Conservation (phyloP, 2,113 vertebrate species). For the Pluvianellus socialis region DNA sequence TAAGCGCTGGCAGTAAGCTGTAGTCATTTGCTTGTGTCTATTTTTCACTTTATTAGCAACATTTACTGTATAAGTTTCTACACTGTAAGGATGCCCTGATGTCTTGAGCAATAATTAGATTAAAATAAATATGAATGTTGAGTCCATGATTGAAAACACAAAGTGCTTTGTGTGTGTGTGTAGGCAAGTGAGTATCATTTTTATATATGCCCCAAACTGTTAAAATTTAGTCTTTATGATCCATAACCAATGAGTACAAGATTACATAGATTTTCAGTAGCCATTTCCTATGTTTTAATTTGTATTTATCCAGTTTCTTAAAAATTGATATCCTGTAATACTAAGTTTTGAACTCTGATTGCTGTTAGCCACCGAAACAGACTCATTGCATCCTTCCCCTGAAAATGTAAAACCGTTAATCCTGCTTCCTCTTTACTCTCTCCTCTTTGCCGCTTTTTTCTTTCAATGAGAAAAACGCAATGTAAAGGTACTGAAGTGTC, state of each 20-base stretch:
- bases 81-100: not conserved
- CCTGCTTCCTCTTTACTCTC: not conserved
- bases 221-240: not conserved
- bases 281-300: not conserved
- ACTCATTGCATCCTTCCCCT: not conserved
- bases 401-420: not conserved
- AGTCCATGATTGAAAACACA: not conserved
- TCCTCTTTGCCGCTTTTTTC: not conserved
- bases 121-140: not conserved
- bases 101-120: not conserved
- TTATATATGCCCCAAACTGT: not conserved
- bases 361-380: not conserved
- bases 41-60: not conserved
- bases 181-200: not conserved
- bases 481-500: not conserved
- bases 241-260: not conserved
- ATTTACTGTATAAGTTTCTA: not conserved
- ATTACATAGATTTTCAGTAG: not conserved
- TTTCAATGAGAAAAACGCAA: not conserved
- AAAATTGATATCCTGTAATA: not conserved
- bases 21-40: not conserved
- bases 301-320: not conserved
- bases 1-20: not conserved
- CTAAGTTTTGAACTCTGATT: not conserved
- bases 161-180: not conserved